Conservation (phyloP, 2,113 vertebrate species). For the Globicephala melas region DNA sequence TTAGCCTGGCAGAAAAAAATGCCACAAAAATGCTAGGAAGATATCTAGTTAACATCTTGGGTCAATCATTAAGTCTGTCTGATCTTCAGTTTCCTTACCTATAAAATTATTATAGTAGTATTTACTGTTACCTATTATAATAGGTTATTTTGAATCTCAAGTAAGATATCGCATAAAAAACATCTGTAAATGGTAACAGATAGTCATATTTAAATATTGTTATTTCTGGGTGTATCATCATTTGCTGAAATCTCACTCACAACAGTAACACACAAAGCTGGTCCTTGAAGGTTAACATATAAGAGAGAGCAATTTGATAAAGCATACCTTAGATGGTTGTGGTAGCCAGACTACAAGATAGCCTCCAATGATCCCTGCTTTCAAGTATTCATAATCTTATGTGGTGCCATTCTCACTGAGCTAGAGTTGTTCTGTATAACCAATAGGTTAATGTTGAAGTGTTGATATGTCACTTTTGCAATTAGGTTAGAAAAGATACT, state of each 20-base stretch:
- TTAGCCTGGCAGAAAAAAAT: neutral
- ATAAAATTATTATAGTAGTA: neutral
- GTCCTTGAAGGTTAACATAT: neutral
- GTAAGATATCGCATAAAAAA: neutral
- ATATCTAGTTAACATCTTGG: neutral
- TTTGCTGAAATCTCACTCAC: neutral
- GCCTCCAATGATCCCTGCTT: neutral
- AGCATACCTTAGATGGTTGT: neutral
- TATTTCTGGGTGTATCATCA: neutral
- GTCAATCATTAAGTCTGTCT: neutral
- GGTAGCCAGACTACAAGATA: neutral
- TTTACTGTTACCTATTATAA: neutral
- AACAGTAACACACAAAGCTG: neutral
- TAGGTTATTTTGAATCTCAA: conserved; percentile 1
- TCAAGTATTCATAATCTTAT: neutral
- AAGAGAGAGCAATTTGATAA: neutral
- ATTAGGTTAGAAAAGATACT: neutral
- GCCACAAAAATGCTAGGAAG: neutral
- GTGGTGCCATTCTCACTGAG: neutral
- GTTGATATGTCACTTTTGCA: neutral
- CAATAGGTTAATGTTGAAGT: neutral
- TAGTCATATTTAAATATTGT: neutral
- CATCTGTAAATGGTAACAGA: neutral
- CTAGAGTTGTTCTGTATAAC: neutral
- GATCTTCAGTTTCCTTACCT: neutral